Evolutionary conservation across 2,888 invertebrate genomes (phyloP), one percentile per base, ranked within the genome.

Genomic region (Drosophila neotestacea): DNA sequence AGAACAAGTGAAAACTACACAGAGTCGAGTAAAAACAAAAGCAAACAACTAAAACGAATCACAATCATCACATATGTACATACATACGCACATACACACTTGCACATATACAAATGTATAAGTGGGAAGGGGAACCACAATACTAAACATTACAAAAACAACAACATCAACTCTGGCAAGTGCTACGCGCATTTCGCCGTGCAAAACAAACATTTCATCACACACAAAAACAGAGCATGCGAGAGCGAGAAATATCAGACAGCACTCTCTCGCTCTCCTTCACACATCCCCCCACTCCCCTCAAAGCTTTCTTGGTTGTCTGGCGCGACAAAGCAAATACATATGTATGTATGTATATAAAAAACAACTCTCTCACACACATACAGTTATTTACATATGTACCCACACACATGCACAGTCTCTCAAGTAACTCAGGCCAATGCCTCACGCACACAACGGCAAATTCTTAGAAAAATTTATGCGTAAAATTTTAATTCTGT

Each of bases 401-500:
- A 28, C 68, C 66, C 41, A 66, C 66, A 50, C 54, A 70, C 54
- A 28, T 58, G 59, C 56, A 70, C 50, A 75, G 62, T 50, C 59
- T 65, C 70, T 63, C 67, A 41, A 41, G 65, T 71, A 64, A 67
- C 70, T 60, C 73, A 73, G 89, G 87, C 81, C 85, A 85, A 84
- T 88, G 88, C 89, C 85, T 88, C 88, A 77, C 79, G 58, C 73
- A 70, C 16, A 77, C 85, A 64, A 50, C 59, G 47, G 50, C 73
- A 72, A 77, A 76, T 86, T 88, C 84, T 79, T 67, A 89, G 83
- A 89, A 85, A 86, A 87, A 74, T 86, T 76, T 86, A 89, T 86
- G 88, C 88, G 85, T 85, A 88, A 76, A 86, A 81, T 89, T 88
- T 88, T 89, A 85, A 85, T 85, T 88, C 88, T 85, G 85, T 85